phyloP scores from a whole-genome alignment of 64 coral and sea anemone genomes.

The Actinia equina region DNA sequence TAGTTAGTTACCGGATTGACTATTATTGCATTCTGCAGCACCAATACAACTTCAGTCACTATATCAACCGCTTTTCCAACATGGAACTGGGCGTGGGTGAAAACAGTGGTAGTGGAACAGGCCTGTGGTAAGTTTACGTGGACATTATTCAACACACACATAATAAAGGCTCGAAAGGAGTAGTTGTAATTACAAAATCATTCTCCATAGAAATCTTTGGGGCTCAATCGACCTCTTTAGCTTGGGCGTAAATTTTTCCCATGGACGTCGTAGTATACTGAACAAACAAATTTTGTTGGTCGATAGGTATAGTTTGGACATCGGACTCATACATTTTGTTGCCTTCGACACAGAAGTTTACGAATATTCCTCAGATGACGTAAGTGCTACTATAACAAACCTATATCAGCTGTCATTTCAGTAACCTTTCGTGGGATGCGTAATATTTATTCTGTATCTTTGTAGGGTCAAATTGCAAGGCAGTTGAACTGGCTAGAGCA shows the following conservation, averaged over 20 bases:
- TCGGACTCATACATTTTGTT: slow-evolving; percentile 86
- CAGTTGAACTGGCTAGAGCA: slow-evolving; percentile 86
- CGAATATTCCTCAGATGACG: slow-evolving; percentile 60
- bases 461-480: slow-evolving; percentile 80
- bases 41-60: slow-evolving; percentile 59
- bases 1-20: no score
- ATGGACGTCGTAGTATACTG: background rate
- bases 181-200: no score
- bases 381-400: slow-evolving; percentile 14
- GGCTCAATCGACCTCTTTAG: no score
- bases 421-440: background rate
- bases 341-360: slow-evolving; percentile 88
- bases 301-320: slow-evolving; percentile 73
- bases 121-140: slow-evolving; percentile 41
- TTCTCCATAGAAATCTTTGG: no score
- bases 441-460: background rate
- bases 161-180: no score
- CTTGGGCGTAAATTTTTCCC: no score
- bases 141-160: no score
- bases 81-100: slow-evolving; percentile 47
- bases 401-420: background rate
- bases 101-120: slow-evolving; percentile 54
- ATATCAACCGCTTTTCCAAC: slow-evolving; percentile 53
- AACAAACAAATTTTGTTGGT: slow-evolving; percentile 1
- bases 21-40: background rate